Evolutionary conservation across 2,888 invertebrate species (phyloP), one percentile per base, ranked within the genome.

Genomic region (Polyommatus icarus): DNA sequence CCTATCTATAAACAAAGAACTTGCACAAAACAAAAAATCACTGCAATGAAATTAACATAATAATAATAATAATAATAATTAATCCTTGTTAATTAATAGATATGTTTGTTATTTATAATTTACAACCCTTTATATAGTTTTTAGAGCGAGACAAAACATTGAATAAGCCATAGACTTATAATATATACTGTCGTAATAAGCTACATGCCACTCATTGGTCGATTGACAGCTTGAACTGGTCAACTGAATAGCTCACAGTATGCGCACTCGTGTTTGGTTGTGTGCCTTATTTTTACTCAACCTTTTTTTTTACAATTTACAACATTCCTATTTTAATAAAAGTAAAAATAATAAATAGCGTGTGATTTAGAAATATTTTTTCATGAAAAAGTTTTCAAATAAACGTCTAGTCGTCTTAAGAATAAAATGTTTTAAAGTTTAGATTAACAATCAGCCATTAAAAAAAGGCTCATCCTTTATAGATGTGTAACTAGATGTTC

Each of bases 331-430:
- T 75, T 50, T 50, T 15, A 46, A 50, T 75, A 75, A 54, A 75
- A 67, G 15, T 67, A 67, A 24, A 72, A 40, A 18, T 67, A 29
- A 77, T n/a, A 15, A 20, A 54, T 54, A 20, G 71, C 36, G 57
- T 20, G 54, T 71, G 54, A 71, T 71, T 36, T n/a, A 77, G 50
- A 77, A 71, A 54, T 77, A 77, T 77, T 77, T 77, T 77, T 77
- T 10, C 46, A 77, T 71, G 15, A 71, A 50, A 77, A 57, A 77
- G 54, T 71, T 77, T 77, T 72, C 54, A 50, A 77, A 18, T 29
- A 71, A 76, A 61, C 40, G 50, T 76, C 76, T 76, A 76, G 76
- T 76, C 76, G 76, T 76, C 46, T 76, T 76, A 76, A 18, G 54
- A 50, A 50, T 54, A 54, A 54, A 54, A 20, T 76, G 36, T 57